phyloP scores from a whole-genome alignment of 2,113 vertebrate genomes.

The Lichenostomus cassidix region DNA sequence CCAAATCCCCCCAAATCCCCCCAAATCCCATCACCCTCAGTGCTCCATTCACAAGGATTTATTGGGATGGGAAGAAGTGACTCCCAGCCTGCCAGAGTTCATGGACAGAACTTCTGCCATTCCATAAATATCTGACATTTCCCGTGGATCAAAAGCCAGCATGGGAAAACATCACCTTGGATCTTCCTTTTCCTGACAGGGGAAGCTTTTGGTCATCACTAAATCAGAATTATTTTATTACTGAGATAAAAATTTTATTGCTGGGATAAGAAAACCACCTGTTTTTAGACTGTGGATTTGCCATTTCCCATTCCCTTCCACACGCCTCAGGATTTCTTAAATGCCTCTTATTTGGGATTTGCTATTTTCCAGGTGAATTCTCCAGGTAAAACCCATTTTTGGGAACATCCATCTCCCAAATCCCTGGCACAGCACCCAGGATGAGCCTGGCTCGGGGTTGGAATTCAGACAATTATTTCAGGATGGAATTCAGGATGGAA shows the following conservation, averaged over 20 bases:
- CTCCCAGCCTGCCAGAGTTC: not conserved
- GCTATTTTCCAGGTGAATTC: not conserved
- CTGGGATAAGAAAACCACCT: fast-evolving
- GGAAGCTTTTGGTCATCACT: not conserved
- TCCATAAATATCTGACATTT: fast-evolving
- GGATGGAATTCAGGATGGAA: too few relatives aligned
- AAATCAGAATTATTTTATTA: not conserved
- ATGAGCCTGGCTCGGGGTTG: not conserved
- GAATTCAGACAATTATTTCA: not conserved
- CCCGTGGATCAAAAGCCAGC: too few relatives aligned
- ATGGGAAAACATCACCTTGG: not conserved
- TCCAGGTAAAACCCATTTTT: not conserved
- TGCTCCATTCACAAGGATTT: not conserved
- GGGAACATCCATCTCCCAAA: not conserved
- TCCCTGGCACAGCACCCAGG: not conserved
- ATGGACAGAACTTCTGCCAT: fast-evolving
- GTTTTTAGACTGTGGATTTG: not conserved
- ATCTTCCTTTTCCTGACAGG: not conserved
- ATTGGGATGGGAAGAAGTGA: not conserved
- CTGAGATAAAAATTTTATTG: not conserved
- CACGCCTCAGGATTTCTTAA: not conserved
- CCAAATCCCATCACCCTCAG: not conserved
- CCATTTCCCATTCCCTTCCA: not conserved
- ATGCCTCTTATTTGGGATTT: not conserved
- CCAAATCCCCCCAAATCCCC: too few relatives aligned